Conservation (phyloP, 2,888 invertebrate species). For the Agrilus cyanescens region DNA sequence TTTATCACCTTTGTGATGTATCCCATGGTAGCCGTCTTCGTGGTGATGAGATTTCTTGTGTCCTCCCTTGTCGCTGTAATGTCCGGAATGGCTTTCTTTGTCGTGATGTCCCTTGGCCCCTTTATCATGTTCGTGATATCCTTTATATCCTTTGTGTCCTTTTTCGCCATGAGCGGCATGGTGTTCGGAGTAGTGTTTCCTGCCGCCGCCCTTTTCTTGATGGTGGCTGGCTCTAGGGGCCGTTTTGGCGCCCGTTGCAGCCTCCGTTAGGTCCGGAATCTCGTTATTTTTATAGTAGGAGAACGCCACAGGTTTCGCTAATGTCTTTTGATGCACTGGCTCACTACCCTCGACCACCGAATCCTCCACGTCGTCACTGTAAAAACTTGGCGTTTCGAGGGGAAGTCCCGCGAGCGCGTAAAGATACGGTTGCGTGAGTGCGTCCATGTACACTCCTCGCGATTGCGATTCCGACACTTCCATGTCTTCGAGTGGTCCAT, state of each 20-base stretch:
- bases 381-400: no score
- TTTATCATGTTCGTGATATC: slow-evolving; percentile 28
- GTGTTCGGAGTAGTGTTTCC: slow-evolving; percentile 13
- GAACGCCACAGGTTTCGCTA: slow-evolving; percentile 25
- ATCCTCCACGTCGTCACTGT: no score
- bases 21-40: slow-evolving; percentile 36
- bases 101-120: slow-evolving; percentile 31
- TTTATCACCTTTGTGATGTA: slow-evolving; percentile 40
- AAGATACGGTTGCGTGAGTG: no score
- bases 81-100: slow-evolving; percentile 38
- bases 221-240: slow-evolving; percentile 1
- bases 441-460: no score
- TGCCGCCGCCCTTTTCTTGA: slow-evolving; percentile 11
- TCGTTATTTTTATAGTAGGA: slow-evolving; percentile 19
- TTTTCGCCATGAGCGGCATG: slow-evolving; percentile 23
- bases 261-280: slow-evolving; percentile 11
- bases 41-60: slow-evolving; percentile 41
- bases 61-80: slow-evolving; percentile 38
- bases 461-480: no score
- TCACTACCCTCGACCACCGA: slow-evolving; percentile 20
- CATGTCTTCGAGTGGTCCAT: no score
- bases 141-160: slow-evolving; percentile 30
- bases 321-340: slow-evolving; percentile 24
- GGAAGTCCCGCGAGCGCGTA: no score
- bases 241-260: slow-evolving; percentile 10